Evolutionary conservation across 1,140 invertebrate genomes (phyloP), one percentile per base, ranked within the genome.

Genomic region (Drosophila ironensis): DNA sequence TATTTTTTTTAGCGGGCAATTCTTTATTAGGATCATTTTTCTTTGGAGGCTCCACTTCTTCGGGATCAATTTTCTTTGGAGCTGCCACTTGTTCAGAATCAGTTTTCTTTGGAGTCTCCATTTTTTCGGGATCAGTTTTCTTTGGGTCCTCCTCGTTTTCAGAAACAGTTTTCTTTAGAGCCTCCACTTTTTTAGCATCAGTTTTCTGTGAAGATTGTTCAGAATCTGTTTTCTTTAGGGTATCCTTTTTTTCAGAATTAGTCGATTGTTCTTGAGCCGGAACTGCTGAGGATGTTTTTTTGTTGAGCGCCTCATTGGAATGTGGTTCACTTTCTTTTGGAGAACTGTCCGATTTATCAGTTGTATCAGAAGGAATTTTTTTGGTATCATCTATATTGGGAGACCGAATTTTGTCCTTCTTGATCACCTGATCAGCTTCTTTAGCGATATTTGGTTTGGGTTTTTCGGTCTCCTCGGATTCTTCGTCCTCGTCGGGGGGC

Each of bases 401-500:
- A n/a, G n/a, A n/a, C n/a, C n/a, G n/a, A n/a, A n/a, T n/a, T n/a
- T n/a, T n/a, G 2, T 4, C 25, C 11, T 25, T 37, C 11, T 1
- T 7, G 5, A 8, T 12, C 11, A 25, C 20, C 5, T 22, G 5
- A 2, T 22, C 20, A 3, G 20, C 2, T 3, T 3, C 20, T 22
- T 22, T 22, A 5, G 5, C 0, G n/a, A 1, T 19, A 8, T 25
- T 19, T n/a, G 2, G 9, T n/a, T 2, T n/a, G 6, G 12, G 9
- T 24, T 63, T 24, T 40, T 28, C 14, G 2, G 30, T 24, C 2
- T 61, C 25, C 24, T 19, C 14, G 0, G 19, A 2, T 17, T 27
- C 35, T 17, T 41, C 24, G 7, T 22, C 42, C 20, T 69, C 76
- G 25, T 88, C 87, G 6, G 87, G 86, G 2, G 87, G 86, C 17